These are phyloP conservation scores for Lagopus leucura DNA, from an alignment of 2,113 vertebrate species.

Conservation along the genomic window DNA sequence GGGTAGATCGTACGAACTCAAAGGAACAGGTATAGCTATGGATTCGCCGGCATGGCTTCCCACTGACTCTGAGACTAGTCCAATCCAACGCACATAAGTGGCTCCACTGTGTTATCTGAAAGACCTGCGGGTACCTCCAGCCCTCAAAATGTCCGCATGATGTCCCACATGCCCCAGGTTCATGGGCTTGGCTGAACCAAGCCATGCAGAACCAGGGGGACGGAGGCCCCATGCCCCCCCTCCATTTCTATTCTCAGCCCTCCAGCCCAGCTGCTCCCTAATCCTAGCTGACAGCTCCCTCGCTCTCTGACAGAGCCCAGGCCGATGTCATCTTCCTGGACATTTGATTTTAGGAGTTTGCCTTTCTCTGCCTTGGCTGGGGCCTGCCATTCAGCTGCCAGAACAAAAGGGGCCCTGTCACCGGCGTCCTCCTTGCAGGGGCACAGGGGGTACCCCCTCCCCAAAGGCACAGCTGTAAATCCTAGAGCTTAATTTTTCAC, in stretches of 20 bases:
- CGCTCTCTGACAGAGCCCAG: not conserved
- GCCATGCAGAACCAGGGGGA: not conserved
- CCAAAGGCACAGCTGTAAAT: not conserved
- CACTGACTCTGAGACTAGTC: not conserved
- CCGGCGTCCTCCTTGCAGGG: not conserved
- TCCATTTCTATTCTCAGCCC: not conserved
- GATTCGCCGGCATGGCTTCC: not conserved
- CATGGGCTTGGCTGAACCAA: not conserved
- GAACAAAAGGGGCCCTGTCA: not conserved
- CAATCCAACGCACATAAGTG: not conserved
- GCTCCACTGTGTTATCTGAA: not conserved
- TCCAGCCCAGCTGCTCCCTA: not conserved
- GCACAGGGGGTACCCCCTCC: not conserved
- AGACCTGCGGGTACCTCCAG: not conserved
- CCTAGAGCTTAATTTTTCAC: constrained; percentile 14
- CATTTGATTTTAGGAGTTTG: not conserved
- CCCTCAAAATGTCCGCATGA: not conserved
- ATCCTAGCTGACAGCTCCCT: not conserved
- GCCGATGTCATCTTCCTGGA: not conserved
- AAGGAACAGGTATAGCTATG: not conserved
- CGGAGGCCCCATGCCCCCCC: not conserved
- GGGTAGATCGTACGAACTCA: constrained; percentile 8
- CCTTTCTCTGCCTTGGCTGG: constrained; percentile 29
- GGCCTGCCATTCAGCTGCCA: constrained; percentile 38
- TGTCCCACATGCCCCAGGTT: not conserved